phyloP scores from a whole-genome alignment of 2,113 vertebrate genomes.

The Perca flavescens region DNA sequence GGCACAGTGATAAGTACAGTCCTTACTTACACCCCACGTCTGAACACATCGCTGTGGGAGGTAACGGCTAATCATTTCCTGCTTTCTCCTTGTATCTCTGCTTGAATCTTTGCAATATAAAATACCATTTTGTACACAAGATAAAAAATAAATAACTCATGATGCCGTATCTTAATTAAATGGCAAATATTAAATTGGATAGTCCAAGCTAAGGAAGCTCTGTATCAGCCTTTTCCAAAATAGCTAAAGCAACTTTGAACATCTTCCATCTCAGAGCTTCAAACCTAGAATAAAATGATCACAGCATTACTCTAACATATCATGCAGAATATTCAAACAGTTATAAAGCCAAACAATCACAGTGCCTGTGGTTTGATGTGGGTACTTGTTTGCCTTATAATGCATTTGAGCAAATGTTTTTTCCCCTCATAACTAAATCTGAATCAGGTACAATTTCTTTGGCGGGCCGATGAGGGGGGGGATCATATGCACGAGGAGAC shows the following conservation, averaged over 20 bases:
- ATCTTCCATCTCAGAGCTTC: neutral
- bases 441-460: neutral
- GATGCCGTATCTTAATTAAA: neutral
- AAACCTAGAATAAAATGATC: neutral
- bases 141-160: neutral
- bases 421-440: neutral
- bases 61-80: neutral
- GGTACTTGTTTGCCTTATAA: neutral
- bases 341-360: neutral
- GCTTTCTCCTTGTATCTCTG: neutral
- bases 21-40: conserved; percentile 8
- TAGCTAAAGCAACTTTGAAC: neutral
- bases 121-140: neutral
- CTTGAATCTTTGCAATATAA: neutral
- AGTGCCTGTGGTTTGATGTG: neutral
- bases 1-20: conserved; percentile 28
- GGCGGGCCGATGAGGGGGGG: neutral
- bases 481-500: neutral
- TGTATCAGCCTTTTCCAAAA: neutral
- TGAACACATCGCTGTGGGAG: conserved; percentile 12
- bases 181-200: neutral
- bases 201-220: neutral
- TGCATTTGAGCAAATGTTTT: neutral
- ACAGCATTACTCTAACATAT: neutral
- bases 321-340: neutral